Evolutionary conservation across 2,888 invertebrate species (phyloP), one percentile per base, ranked within the genome.

Genomic region (Gastrophysa polygoni): DNA sequence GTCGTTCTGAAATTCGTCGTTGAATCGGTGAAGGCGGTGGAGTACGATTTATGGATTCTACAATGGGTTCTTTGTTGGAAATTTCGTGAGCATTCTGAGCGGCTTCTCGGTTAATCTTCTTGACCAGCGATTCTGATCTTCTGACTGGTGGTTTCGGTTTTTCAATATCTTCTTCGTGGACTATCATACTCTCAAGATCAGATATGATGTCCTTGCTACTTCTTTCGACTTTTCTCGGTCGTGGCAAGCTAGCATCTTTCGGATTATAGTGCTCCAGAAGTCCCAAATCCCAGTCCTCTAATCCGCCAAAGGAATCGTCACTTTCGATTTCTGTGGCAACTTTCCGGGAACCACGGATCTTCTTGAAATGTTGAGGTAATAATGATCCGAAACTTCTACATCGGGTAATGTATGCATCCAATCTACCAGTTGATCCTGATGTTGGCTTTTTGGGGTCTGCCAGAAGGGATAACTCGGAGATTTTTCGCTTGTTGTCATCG

Each of bases 211-310:
- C 75, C 16, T 68, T 69, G 55, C 69, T 73, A 14, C 58, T 59
- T 18, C 70, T 68, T 47, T 71, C 69, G 2, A 65, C 52, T 51
- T 77, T 78, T 28, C 76, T 73, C 5, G 78, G 76, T 61, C 80
- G 65, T 2, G 81, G 82, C 43, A 82, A 73, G 71, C 81, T 82
- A 0, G 81, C 76, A 57, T 82, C 82, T 68, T 79, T 78, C 1
- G 82, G 80, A 64, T 81, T 79, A 28, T 82, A 81, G 72, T 83
- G 82, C 71, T 83, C 83, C 34, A 83, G 78, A 32, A 83, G 78
- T 16, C 80, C 80, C 20, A 84, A 68, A 67, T 83, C 83, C 84
- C 84, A 84, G 71, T 84, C 83, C 70, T 84, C 83, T 56, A 83
- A 72, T 46, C 80, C 81, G 32, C 82, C 82, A 69, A 83, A 81